phyloP scores from a whole-genome alignment of 2,888 invertebrate species.

The Erebia palarica region DNA sequence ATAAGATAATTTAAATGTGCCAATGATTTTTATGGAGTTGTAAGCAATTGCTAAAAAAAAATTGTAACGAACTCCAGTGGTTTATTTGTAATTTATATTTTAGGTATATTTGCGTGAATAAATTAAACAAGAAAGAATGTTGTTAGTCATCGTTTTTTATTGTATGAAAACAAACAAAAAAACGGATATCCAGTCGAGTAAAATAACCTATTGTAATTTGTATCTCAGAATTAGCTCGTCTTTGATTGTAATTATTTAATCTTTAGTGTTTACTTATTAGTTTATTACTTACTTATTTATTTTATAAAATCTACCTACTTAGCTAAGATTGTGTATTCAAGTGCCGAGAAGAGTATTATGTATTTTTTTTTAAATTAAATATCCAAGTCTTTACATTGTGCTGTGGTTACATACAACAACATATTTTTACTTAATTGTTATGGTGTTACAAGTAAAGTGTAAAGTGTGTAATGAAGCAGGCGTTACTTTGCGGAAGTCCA shows the following conservation, averaged over 20 bases:
- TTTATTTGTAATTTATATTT: neutral
- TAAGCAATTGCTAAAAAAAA: conserved; percentile 12
- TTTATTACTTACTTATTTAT: neutral
- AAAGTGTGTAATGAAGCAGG: no score
- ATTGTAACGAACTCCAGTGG: conserved; percentile 8
- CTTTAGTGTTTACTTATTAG: neutral
- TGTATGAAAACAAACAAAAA: conserved; percentile 1
- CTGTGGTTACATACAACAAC: neutral
- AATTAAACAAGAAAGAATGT: neutral
- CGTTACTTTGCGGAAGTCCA: no score
- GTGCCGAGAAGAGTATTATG: conserved; percentile 23
- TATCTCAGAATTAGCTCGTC: neutral
- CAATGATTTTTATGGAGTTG: conserved; percentile 22
- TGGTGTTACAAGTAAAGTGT: no score
- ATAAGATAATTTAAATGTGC: conserved; percentile 28
- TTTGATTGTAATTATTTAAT: neutral
- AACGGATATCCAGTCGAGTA: conserved; percentile 14
- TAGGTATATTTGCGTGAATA: neutral
- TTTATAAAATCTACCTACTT: neutral
- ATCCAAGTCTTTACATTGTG: conserved; percentile 31
- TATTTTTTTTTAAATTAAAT: conserved; percentile 20
- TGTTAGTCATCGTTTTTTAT: conserved; percentile 8
- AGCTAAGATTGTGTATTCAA: conserved; percentile 23
- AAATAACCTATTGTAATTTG: conserved; percentile 6
- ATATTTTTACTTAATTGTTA: no score